phyloP scores from a whole-genome alignment of 1,140 invertebrate species.

The Orius laevigatus region DNA sequence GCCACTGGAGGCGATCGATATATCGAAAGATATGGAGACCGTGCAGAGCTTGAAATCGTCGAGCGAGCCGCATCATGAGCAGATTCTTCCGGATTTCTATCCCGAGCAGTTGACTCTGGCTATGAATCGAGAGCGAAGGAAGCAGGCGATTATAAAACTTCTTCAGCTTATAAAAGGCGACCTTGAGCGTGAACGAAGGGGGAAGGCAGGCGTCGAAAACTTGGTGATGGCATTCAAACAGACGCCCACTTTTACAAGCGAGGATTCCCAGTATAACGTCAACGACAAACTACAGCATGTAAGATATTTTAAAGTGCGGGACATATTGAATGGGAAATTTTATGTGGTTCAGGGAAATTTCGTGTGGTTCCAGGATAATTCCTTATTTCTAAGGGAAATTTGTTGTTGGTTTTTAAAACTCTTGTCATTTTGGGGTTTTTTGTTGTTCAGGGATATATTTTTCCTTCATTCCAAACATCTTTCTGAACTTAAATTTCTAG shows the following conservation, averaged over 20 bases:
- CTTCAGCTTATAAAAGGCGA: slow-evolving; percentile 68
- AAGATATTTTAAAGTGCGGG: too few species aligned
- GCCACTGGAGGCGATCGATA: slow-evolving; percentile 51
- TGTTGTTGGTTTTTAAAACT: too few species aligned
- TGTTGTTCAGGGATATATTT: too few species aligned
- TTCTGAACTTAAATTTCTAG: too few species aligned
- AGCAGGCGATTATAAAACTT: slow-evolving; percentile 65
- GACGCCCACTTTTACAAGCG: slow-evolving; percentile 72
- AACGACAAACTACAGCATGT: slow-evolving; percentile 82
- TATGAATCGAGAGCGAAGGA: slow-evolving; percentile 80
- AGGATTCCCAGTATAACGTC: slow-evolving; percentile 83
- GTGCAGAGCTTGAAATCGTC: slow-evolving; percentile 42
- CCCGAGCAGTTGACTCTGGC: slow-evolving; percentile 83
- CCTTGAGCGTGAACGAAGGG: slow-evolving; percentile 67
- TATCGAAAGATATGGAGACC: slow-evolving; percentile 53
- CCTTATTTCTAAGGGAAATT: too few species aligned
- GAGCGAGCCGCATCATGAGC: slow-evolving; percentile 46
- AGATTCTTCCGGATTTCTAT: slow-evolving; percentile 83
- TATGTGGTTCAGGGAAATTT: too few species aligned
- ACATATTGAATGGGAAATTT: too few species aligned
- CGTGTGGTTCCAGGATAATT: too few species aligned
- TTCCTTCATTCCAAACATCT: too few species aligned
- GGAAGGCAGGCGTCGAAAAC: slow-evolving; percentile 72
- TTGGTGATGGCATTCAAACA: slow-evolving; percentile 78
- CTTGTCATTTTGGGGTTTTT: too few species aligned